phyloP scores from a whole-genome alignment of 2,888 invertebrate genomes.

The Busseola fusca region DNA sequence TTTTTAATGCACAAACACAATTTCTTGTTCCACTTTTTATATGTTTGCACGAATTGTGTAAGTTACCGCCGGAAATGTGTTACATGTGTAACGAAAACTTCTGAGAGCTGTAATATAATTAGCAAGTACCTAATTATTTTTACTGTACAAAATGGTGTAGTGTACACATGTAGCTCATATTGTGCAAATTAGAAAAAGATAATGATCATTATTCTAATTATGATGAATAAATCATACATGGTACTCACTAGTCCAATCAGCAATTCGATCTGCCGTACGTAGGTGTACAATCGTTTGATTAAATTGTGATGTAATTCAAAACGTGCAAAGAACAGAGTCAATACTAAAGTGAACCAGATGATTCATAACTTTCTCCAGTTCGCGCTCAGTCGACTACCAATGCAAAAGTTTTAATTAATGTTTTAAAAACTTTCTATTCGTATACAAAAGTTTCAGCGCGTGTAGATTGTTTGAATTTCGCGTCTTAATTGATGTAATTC shows the following conservation, averaged over 20 bases:
- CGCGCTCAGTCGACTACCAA: conserved; percentile 68
- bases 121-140: conserved; percentile 27
- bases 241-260: conserved; percentile 46
- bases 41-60: conserved; percentile 15
- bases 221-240: conserved; percentile 35
- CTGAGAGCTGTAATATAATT: conserved; percentile 27
- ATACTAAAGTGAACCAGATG: conserved; percentile 71
- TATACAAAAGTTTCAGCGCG: conserved; percentile 70
- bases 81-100: conserved; percentile 19
- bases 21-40: conserved; percentile 10
- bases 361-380: conserved; percentile 67
- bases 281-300: conserved; percentile 58
- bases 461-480: conserved; percentile 72
- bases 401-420: conserved; percentile 81
- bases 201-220: conserved; percentile 31
- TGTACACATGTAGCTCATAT: conserved; percentile 3
- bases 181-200: conserved; percentile 31
- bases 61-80: conserved; percentile 20
- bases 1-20: conserved; percentile 34
- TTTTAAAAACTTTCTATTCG: conserved; percentile 80
- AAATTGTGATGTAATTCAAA: conserved; percentile 68
- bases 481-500: conserved; percentile 68
- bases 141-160: conserved; percentile 9
- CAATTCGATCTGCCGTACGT: conserved; percentile 49
- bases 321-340: conserved; percentile 65